Percentiles rank a stretch among this genome's conserved stretches.
Evolutionary conservation across 2,888 invertebrate genomes (phyloP).

Genomic region (Drosophila aldrichi): DNA sequence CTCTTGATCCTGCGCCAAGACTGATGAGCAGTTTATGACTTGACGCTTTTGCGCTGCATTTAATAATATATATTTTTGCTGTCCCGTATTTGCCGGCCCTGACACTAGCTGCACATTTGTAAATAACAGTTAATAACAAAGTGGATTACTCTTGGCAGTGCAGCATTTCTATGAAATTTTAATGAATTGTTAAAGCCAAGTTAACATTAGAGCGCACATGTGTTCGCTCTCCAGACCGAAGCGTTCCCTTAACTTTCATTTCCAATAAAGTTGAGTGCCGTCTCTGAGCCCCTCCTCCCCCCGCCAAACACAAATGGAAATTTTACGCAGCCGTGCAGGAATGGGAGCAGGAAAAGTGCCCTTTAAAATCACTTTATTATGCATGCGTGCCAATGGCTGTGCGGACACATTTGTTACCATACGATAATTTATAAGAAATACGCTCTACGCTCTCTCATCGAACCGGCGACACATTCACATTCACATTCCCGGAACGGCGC

Average conservation of each 20-base stretch:
- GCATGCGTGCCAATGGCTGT: slow-evolving; percentile 73
- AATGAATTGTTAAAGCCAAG: slow-evolving; percentile 54
- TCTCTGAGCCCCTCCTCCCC: background rate
- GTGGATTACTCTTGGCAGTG: slow-evolving; percentile 41
- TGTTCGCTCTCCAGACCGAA: slow-evolving; percentile 23
- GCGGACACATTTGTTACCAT: slow-evolving; percentile 74
- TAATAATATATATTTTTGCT: slow-evolving; percentile 49
- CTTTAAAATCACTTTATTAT: slow-evolving; percentile 83
- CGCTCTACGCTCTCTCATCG: background rate
- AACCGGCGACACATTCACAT: slow-evolving; percentile 19
- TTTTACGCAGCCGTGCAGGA: slow-evolving; percentile 62
- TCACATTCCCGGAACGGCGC: slow-evolving; percentile 26
- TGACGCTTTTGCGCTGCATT: slow-evolving; percentile 78
- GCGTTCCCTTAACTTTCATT: slow-evolving; percentile 52
- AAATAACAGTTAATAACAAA: slow-evolving; percentile 70
- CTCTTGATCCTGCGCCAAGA: slow-evolving; percentile 48
- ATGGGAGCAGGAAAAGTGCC: slow-evolving; percentile 43
- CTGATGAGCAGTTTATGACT: slow-evolving; percentile 84
- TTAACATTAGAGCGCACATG: slow-evolving; percentile 49
- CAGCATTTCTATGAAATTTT: slow-evolving; percentile 49
- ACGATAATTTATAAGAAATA: slow-evolving; percentile 73
- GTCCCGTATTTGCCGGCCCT: background rate
- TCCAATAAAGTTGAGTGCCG: slow-evolving; percentile 79
- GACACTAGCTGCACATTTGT: slow-evolving; percentile 62
- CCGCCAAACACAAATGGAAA: slow-evolving; percentile 69